These are phyloP conservation scores for Heteronetta atricapilla DNA, from an alignment of 2,113 vertebrate species.

Conservation along the genomic window DNA sequence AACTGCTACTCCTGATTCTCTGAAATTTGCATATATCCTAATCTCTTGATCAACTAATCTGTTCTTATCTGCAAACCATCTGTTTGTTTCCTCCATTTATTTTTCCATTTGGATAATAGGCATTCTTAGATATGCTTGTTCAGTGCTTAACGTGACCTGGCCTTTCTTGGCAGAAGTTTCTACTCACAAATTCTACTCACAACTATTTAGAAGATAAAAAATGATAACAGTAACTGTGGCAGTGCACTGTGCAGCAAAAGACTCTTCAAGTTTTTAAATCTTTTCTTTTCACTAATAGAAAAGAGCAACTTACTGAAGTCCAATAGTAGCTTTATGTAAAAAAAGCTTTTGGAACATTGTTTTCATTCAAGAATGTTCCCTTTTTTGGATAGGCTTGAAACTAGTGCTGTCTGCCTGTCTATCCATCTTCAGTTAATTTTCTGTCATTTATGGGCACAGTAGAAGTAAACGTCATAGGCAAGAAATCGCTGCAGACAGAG, in stretches of 20 bases:
- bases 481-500: neutral
- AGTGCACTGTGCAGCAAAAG: neutral
- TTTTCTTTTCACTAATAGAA: neutral
- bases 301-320: neutral
- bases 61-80: neutral
- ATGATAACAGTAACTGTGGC: neutral
- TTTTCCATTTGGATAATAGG: neutral
- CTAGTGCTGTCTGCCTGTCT: neutral
- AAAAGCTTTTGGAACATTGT: neutral
- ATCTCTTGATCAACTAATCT: neutral
- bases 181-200: neutral
- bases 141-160: neutral
- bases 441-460: neutral
- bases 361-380: neutral
- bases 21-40: neutral
- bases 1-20: neutral
- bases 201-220: neutral
- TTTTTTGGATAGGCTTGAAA: neutral
- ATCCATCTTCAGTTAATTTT: neutral
- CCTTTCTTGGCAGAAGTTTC: neutral
- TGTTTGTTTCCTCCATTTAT: neutral
- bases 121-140: neutral
- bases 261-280: neutral
- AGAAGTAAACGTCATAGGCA: slow-evolving; percentile 1
- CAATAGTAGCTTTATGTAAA: neutral